phyloP scores from a whole-genome alignment of 2,888 invertebrate species.

The Pardosa pseudoannulata region DNA sequence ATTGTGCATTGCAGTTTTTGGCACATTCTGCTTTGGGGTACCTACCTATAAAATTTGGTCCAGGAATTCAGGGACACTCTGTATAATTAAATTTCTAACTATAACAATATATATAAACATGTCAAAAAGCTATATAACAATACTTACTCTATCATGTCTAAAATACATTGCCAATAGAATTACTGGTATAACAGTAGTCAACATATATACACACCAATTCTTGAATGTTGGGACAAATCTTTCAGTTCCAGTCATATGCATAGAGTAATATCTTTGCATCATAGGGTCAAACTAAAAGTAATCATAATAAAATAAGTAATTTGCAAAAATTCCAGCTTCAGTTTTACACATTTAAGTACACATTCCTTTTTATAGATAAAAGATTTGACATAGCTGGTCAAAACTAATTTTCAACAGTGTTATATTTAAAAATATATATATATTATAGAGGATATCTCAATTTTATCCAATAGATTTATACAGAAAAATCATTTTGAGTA shows the following conservation, averaged over 20 bases:
- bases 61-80: too few relatives aligned
- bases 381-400: not conserved
- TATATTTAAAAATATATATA: too few relatives aligned
- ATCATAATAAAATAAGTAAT: too few relatives aligned
- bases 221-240: constrained; percentile 61
- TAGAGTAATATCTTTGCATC: constrained; percentile 58
- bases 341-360: too few relatives aligned
- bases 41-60: too few relatives aligned
- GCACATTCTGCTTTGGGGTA: not conserved
- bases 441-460: too few relatives aligned
- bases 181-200: constrained; percentile 34
- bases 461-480: too few relatives aligned
- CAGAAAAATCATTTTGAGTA: too few relatives aligned
- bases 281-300: constrained; percentile 54
- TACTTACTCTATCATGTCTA: constrained; percentile 24
- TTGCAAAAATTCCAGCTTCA: too few relatives aligned
- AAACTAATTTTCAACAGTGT: not conserved
- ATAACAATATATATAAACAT: not conserved
- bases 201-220: constrained; percentile 41
- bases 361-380: too few relatives aligned
- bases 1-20: not conserved
- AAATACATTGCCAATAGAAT: constrained; percentile 17
- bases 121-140: not conserved
- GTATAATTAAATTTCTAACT: not conserved
- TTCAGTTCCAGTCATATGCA: constrained; percentile 49